phyloP scores from a whole-genome alignment of 1,140 invertebrate species.

The Pteromalus puparum region DNA sequence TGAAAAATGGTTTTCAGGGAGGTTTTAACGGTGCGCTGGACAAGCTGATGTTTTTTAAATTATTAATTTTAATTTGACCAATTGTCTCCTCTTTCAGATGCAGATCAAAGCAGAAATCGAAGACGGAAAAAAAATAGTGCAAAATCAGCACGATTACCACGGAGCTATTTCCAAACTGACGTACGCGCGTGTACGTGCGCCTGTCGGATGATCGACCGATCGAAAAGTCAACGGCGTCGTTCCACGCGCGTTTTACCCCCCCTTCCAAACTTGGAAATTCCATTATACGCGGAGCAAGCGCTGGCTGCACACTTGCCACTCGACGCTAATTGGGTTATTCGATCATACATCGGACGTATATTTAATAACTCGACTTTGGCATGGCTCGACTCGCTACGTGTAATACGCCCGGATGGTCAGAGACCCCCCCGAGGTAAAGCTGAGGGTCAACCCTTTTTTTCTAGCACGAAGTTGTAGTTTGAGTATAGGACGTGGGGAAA shows the following conservation, averaged over 20 bases:
- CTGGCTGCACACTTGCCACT: background rate
- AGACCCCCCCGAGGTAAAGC: background rate
- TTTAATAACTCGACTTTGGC: slow-evolving; percentile 42
- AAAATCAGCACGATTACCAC: background rate
- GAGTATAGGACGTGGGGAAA: background rate
- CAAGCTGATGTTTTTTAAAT: no score
- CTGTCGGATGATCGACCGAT: slow-evolving; percentile 30
- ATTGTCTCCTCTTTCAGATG: no score
- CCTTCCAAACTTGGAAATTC: slow-evolving; percentile 43
- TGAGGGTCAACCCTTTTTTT: background rate
- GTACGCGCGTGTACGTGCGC: background rate
- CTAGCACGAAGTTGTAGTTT: no score
- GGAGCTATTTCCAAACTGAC: no score
- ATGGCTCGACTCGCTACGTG: background rate
- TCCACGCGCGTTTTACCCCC: background rate
- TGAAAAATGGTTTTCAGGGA: no score
- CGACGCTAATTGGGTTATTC: slow-evolving; percentile 48
- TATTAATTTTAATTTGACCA: no score
- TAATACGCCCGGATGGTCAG: background rate
- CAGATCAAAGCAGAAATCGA: no score
- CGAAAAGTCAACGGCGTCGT: slow-evolving; percentile 44
- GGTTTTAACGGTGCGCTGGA: no score
- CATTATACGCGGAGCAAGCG: slow-evolving; percentile 39
- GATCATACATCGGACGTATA: slow-evolving; percentile 43
- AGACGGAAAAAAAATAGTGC: background rate